Evolutionary conservation across 2,888 invertebrate species (phyloP).

Genomic region (Zhuqinia jingwanae): DNA sequence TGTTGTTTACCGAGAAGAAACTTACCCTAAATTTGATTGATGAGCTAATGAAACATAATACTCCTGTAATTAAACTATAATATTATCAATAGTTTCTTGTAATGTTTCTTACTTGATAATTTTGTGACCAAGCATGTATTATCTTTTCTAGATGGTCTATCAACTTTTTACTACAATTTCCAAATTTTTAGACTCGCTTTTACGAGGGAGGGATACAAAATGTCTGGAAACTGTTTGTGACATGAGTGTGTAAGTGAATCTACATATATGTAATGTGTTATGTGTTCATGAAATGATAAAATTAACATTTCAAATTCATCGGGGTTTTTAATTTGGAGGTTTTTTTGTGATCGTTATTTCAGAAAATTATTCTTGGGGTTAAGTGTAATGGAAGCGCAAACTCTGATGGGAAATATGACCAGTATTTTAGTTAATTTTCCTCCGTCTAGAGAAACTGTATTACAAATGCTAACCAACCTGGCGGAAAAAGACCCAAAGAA

Average conservation of each 20-base stretch:
- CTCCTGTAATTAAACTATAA: constrained; percentile 44
- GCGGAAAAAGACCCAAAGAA: constrained; percentile 63
- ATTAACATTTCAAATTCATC: too few relatives aligned
- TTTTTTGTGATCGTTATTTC: too few relatives aligned
- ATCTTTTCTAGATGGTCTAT: constrained; percentile 70
- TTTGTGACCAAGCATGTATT: too few relatives aligned
- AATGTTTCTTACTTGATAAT: too few relatives aligned
- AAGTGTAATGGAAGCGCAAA: constrained; percentile 62
- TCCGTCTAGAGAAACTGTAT: constrained; percentile 55
- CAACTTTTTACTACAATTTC: constrained; percentile 65
- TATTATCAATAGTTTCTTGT: too few relatives aligned
- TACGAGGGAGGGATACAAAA: constrained; percentile 65
- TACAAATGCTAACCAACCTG: constrained; percentile 68
- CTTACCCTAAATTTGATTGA: constrained; percentile 46
- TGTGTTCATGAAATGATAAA: too few relatives aligned
- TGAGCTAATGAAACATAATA: constrained; percentile 57
- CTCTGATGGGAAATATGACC: constrained; percentile 60
- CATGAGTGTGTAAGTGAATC: constrained; percentile 50
- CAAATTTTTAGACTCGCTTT: constrained; percentile 50
- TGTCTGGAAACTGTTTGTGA: constrained; percentile 55
- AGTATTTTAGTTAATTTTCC: constrained; percentile 62
- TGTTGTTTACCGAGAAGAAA: constrained; percentile 47
- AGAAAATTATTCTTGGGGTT: constrained; percentile 68
- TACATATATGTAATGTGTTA: too few relatives aligned
- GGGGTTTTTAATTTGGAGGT: too few relatives aligned